Evolutionary conservation across 2,797 vertebrate species (phyloP).

Genomic region (Pseudochirops cupreus): DNA sequence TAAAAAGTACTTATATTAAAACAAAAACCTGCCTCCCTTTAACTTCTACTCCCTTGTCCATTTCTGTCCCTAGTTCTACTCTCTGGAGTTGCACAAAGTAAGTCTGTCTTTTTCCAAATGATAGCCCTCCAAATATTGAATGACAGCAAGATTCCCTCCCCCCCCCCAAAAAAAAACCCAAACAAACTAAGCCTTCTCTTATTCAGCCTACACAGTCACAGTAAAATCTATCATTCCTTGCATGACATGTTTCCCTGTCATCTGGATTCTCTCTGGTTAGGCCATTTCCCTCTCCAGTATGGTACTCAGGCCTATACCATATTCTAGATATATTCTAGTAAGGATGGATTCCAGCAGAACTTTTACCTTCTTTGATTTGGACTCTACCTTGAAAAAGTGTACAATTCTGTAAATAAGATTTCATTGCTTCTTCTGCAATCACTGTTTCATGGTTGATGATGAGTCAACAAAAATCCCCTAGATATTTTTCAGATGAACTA

Average conservation of each 20-base stretch:
- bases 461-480: slow-evolving; percentile 18
- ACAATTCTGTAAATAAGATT: background rate
- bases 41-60: background rate
- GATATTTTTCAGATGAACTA: slow-evolving; percentile 18
- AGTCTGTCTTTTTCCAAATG: slow-evolving; percentile 30
- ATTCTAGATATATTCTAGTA: background rate
- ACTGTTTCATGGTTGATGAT: slow-evolving; percentile 6
- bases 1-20: slow-evolving; percentile 37
- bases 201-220: background rate
- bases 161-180: background rate
- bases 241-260: background rate
- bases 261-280: background rate
- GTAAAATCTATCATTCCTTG: slow-evolving; percentile 20
- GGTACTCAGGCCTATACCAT: background rate
- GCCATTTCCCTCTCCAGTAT: background rate
- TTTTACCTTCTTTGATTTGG: slow-evolving; percentile 34
- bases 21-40: slow-evolving; percentile 44
- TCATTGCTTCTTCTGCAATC: slow-evolving; percentile 26
- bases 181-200: slow-evolving; percentile 9
- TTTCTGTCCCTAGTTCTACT: background rate
- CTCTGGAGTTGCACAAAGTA: background rate
- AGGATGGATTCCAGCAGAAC: background rate
- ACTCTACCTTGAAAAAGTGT: background rate
- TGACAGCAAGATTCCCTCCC: background rate
- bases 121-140: slow-evolving; percentile 37